A percentile compares a stretch with the other conserved stretches of the same genome.
Evolutionary conservation across 2,113 vertebrate genomes (phyloP).

Genomic region (Rynchops niger): DNA sequence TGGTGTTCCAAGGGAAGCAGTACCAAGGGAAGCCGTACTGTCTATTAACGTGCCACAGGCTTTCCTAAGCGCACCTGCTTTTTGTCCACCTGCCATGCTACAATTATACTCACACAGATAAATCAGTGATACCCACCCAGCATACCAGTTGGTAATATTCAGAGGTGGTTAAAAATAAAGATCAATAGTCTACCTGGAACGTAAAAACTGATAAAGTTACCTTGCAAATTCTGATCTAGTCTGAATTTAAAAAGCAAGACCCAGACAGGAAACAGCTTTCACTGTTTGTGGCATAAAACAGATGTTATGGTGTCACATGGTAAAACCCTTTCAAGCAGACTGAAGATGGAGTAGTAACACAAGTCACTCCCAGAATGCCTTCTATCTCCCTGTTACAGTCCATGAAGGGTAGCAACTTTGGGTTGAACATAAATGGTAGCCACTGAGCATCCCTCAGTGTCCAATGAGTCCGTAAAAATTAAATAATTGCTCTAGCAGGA

Average conservation of each 20-base stretch:
- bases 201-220: not conserved
- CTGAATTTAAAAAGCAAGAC: not conserved
- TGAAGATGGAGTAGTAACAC: not conserved
- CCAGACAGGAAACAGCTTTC: not conserved
- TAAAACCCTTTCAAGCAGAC: not conserved
- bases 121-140: not conserved
- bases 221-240: not conserved
- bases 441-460: not conserved
- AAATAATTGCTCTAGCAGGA: not conserved
- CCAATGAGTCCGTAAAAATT: not conserved
- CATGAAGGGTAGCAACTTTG: not conserved
- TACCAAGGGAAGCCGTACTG: not conserved
- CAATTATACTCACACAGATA: not conserved
- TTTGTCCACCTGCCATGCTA: not conserved
- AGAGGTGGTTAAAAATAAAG: not conserved
- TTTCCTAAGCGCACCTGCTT: not conserved
- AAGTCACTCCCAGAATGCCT: not conserved
- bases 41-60: not conserved
- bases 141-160: not conserved
- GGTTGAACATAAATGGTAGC: not conserved
- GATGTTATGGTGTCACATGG: not conserved
- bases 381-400: not conserved
- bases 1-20: not conserved
- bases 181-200: not conserved
- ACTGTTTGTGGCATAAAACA: not conserved